Conservation (phyloP, 2,888 invertebrate genomes). For the Atrina japonica region DNA sequence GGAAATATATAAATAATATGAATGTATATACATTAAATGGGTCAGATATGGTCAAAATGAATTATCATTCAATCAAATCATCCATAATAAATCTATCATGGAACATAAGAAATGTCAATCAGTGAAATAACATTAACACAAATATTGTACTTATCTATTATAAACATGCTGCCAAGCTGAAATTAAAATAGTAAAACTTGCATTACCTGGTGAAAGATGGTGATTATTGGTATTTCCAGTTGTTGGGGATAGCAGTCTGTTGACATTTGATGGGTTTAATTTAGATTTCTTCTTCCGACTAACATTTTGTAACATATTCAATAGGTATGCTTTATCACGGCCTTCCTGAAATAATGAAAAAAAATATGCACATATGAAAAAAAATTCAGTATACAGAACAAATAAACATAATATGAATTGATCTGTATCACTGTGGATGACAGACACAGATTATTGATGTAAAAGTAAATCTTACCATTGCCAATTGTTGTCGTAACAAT, state of each 20-base stretch:
- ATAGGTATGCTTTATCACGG: slow-evolving; percentile 78
- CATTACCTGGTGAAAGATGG: slow-evolving; percentile 24
- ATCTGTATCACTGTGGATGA: neutral
- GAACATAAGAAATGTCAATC: too few species aligned
- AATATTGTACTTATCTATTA: too few species aligned
- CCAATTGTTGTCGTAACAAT: slow-evolving; percentile 75
- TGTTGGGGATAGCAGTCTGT: slow-evolving; percentile 41
- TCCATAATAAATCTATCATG: too few species aligned
- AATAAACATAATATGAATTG: too few species aligned
- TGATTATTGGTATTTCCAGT: slow-evolving; percentile 27
- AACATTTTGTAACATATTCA: slow-evolving; percentile 71
- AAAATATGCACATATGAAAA: neutral
- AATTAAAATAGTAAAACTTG: too few species aligned
- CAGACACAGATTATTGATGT: neutral
- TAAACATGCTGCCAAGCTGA: too few species aligned
- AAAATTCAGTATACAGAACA: neutral
- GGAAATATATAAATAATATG: too few species aligned
- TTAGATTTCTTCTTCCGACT: slow-evolving; percentile 56
- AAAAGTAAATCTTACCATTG: slow-evolving; percentile 65
- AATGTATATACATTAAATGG: too few species aligned
- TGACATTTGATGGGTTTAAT: slow-evolving; percentile 13
- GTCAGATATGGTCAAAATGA: too few species aligned
- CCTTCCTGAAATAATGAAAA: slow-evolving; percentile 70
- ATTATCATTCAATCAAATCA: too few species aligned
- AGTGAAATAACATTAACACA: too few species aligned